A percentile compares a stretch with the other conserved stretches of the same genome.
These are phyloP conservation scores for Cranoglanis bouderius DNA, from an alignment of 2,113 vertebrate species.

Conservation along the genomic window DNA sequence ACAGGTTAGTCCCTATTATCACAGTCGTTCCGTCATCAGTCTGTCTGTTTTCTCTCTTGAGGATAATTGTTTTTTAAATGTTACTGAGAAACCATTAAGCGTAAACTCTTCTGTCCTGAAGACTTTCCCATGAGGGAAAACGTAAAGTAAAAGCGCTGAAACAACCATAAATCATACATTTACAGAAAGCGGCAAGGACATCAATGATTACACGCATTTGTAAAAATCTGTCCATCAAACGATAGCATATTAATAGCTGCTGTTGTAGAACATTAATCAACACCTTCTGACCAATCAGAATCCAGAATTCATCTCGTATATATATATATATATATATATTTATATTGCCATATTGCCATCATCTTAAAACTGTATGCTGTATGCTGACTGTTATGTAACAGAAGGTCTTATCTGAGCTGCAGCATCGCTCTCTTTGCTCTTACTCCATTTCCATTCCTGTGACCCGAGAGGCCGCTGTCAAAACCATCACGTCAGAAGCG, in stretches of 20 bases:
- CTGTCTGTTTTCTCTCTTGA: too few relatives aligned
- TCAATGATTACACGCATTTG: background rate
- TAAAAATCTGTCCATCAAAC: background rate
- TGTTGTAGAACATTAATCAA: background rate
- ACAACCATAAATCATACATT: background rate
- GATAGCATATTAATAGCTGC: background rate
- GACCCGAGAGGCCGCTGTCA: slow-evolving; percentile 12
- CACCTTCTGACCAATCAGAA: background rate
- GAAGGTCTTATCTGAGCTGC: background rate
- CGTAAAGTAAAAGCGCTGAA: background rate
- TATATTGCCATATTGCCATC: background rate
- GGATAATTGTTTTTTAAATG: too few relatives aligned
- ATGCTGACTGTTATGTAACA: slow-evolving; percentile 44
- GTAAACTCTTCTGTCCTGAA: background rate
- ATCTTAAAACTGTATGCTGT: background rate
- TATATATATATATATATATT: too few relatives aligned
- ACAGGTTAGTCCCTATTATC: too few relatives aligned
- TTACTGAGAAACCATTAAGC: too few relatives aligned
- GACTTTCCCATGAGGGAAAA: background rate
- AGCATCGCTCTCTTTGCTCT: background rate
- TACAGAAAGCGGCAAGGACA: background rate
- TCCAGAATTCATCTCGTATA: background rate
- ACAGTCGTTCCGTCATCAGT: too few relatives aligned
- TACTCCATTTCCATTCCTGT: background rate
- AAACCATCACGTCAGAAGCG: slow-evolving; percentile 15